phyloP scores from a whole-genome alignment of 2,888 invertebrate genomes.

The Tetrapedia diversipes region DNA sequence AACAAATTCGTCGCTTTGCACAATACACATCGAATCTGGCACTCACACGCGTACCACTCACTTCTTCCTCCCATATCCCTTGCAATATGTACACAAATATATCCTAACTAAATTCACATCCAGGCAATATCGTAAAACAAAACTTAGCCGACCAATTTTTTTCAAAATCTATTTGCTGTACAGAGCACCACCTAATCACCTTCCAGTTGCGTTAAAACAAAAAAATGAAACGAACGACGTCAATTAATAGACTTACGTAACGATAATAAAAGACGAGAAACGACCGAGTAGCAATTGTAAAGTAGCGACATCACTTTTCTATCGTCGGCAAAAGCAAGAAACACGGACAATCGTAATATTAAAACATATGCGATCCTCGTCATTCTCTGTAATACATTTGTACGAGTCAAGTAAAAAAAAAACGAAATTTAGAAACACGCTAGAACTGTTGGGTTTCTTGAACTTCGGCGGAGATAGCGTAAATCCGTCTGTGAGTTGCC shows the following conservation, averaged over 20 bases:
- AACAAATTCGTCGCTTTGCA: slow-evolving; percentile 48
- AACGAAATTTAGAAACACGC: slow-evolving; percentile 30
- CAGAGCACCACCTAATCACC: slow-evolving; percentile 62
- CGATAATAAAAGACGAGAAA: slow-evolving; percentile 31
- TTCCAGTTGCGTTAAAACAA: slow-evolving; percentile 18
- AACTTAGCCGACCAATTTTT: slow-evolving; percentile 46
- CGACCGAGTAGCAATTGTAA: slow-evolving; percentile 33
- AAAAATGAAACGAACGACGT: slow-evolving; percentile 10
- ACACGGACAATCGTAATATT: slow-evolving; percentile 23
- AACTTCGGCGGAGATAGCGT: slow-evolving; percentile 42
- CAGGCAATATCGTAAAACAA: slow-evolving; percentile 64
- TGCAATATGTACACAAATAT: slow-evolving; percentile 70
- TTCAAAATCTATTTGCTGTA: slow-evolving; percentile 55
- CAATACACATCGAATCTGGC: slow-evolving; percentile 56
- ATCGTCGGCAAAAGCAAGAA: slow-evolving; percentile 44
- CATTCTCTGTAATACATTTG: background rate
- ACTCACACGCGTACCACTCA: slow-evolving; percentile 57
- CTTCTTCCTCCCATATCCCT: slow-evolving; percentile 52
- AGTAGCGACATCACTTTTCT: slow-evolving; percentile 26
- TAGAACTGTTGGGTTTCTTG: slow-evolving; percentile 58
- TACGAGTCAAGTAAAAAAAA: slow-evolving; percentile 11
- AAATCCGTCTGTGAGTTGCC: slow-evolving; percentile 52
- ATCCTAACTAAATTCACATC: slow-evolving; percentile 71
- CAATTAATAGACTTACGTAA: slow-evolving; percentile 35
- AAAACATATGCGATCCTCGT: background rate